phyloP scores from a whole-genome alignment of 2,888 invertebrate genomes.

The Lasioglossum vierecki region DNA sequence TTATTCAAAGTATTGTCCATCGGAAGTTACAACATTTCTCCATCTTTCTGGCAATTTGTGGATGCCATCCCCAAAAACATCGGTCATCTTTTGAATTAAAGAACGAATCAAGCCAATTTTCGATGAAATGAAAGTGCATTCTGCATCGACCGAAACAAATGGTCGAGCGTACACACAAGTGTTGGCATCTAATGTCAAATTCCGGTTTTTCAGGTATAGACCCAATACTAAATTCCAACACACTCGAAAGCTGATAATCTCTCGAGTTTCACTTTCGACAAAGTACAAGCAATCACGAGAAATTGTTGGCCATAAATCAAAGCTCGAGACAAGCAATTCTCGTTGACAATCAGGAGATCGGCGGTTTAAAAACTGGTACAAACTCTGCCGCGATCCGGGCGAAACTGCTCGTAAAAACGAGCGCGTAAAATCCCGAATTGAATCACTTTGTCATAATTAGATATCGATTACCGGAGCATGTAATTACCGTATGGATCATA shows the following conservation, averaged over 20 bases:
- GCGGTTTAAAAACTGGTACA: not conserved
- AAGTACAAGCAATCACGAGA: not conserved
- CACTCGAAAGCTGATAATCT: not conserved
- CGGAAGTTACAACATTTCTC: too few species aligned
- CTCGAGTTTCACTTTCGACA: not conserved
- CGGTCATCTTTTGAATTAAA: too few species aligned
- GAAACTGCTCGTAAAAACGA: not conserved
- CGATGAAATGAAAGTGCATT: too few species aligned
- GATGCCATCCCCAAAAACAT: too few species aligned
- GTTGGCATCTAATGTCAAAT: too few species aligned
- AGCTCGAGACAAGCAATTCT: not conserved
- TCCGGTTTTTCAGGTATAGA: too few species aligned
- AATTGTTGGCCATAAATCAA: not conserved
- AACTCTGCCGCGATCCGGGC: not conserved
- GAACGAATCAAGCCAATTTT: too few species aligned
- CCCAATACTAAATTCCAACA: too few species aligned
- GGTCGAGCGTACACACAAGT: too few species aligned
- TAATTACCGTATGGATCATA: not conserved
- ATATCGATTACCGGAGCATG: not conserved
- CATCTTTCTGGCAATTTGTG: too few species aligned
- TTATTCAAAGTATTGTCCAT: too few species aligned
- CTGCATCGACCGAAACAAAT: too few species aligned
- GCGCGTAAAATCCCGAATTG: not conserved
- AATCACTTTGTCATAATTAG: constrained; percentile 8
- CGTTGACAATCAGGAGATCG: not conserved